A percentile compares a stretch with the other conserved stretches of the same genome.
phyloP scores from a whole-genome alignment of 2,113 vertebrate genomes.

The Cavia aperea region DNA sequence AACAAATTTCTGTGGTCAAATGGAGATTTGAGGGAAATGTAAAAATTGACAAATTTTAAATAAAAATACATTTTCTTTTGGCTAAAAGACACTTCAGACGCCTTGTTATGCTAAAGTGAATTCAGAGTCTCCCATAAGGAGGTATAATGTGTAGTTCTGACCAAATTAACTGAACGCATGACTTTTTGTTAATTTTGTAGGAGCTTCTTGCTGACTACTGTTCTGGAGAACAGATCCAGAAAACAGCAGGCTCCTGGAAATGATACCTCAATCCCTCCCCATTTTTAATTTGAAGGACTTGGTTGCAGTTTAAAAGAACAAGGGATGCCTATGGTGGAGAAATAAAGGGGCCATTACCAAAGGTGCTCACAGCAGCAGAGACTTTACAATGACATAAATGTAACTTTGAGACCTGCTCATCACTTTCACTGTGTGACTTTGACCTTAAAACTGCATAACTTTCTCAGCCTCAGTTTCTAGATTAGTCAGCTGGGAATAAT shows the following conservation, averaged over 20 bases:
- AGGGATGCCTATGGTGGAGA: not conserved
- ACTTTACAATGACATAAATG: not conserved
- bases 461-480: not conserved
- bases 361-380: rapidly evolving
- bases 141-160: not conserved
- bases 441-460: not conserved
- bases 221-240: not conserved
- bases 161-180: not conserved
- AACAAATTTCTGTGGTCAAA: not conserved
- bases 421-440: not conserved
- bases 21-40: not conserved
- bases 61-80: not conserved
- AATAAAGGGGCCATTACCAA: not conserved
- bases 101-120: not conserved
- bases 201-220: not conserved
- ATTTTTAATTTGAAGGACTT: not conserved
- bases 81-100: not conserved
- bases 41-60: slow-evolving; percentile 3
- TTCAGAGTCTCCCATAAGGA: not conserved
- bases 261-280: not conserved
- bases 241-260: not conserved
- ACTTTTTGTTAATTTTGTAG: not conserved
- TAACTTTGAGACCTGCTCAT: not conserved
- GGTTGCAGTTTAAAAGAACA: slow-evolving; percentile 7
- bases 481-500: not conserved